Base-by-base conservation (phyloP, 2,113 vertebrate genomes). In the Cepphus grylle region DNA sequence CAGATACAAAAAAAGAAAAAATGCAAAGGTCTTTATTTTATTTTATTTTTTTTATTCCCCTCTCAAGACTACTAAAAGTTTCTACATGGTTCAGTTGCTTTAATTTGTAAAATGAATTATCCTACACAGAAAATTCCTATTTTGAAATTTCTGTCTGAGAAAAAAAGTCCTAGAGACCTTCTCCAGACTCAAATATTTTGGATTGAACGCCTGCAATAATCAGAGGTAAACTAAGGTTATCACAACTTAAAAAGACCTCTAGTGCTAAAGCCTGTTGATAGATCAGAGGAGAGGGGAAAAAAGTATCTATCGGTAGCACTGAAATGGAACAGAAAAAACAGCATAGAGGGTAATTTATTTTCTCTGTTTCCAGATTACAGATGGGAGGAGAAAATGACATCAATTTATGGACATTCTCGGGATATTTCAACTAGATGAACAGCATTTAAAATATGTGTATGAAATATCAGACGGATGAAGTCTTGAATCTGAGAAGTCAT, bases 401-500 rank as follows among this genome's bases (percentile, higher is more conserved):
- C 61, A 67, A 77, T 94, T 94, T 91, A 80, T 84, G 80, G 69
- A 84, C 55, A 55, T 85, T 72, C 56, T 76, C 84, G 61, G 81
- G 47, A 38, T 88, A 94, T 86, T 86, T 90, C 82, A 83, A 20
- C 63, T 36, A 66, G 47, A 92, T 62, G 43, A 88, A 67, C n/a
- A 71, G 23, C 82, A 81, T 81, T 95, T 88, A 59, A 90, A 94
- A 78, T 58, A 55, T 25, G 50, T 26, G 8, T 70, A n/a, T 71
- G 72, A 94, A 95, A 86, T 88, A 84, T 18, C 27, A 67, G 59
- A 69, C 0, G 5, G 71, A 82, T 91, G 74, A 95, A 85, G 79
- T n/a, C 62, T 80, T 77, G 74, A 82, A 61, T 88, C 43, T 72
- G 66, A 94, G 66, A 88, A 96, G 59, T 72, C 85, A 90, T 95